These are phyloP conservation scores for Tholera decimalis DNA, from an alignment of 2,888 invertebrate species.

Conservation along the genomic window DNA sequence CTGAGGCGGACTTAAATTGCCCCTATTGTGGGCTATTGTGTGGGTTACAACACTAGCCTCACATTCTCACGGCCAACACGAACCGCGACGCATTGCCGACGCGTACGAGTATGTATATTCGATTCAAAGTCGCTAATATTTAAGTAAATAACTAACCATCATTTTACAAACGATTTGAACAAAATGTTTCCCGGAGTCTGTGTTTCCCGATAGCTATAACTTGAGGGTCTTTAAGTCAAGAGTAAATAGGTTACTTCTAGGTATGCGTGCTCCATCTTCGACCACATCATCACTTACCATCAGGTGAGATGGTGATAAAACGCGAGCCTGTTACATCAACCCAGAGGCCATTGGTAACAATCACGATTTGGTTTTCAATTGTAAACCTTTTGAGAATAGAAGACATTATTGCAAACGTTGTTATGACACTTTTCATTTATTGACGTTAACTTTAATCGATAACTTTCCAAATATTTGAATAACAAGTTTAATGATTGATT, in stretches of 20 bases:
- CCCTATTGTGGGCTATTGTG: constrained; percentile 83
- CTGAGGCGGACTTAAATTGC: constrained; percentile 82
- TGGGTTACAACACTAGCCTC: constrained; percentile 84
- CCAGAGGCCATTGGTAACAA: constrained; percentile 22
- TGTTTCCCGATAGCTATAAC: too few species aligned
- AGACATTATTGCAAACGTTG: constrained; percentile 20
- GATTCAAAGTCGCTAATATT: constrained; percentile 69
- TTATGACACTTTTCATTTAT: constrained; percentile 24
- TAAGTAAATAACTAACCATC: constrained; percentile 47
- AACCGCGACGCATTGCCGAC: constrained; percentile 66
- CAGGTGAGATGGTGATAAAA: too few species aligned
- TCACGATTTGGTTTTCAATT: constrained; percentile 22
- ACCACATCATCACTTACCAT: too few species aligned
- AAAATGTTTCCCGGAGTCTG: too few species aligned
- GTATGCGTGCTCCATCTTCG: too few species aligned
- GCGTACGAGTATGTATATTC: constrained; percentile 62
- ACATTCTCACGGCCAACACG: constrained; percentile 84
- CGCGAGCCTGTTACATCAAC: constrained; percentile 6
- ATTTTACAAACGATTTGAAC: constrained; percentile 58
- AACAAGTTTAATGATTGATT: constrained; percentile 8
- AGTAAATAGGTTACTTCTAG: too few species aligned
- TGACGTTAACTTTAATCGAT: constrained; percentile 19
- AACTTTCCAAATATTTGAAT: constrained; percentile 13
- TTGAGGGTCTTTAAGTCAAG: too few species aligned
- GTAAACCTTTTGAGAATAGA: constrained; percentile 3